Conservation (phyloP, 1,140 invertebrate species). For the Leucophenga varia region DNA sequence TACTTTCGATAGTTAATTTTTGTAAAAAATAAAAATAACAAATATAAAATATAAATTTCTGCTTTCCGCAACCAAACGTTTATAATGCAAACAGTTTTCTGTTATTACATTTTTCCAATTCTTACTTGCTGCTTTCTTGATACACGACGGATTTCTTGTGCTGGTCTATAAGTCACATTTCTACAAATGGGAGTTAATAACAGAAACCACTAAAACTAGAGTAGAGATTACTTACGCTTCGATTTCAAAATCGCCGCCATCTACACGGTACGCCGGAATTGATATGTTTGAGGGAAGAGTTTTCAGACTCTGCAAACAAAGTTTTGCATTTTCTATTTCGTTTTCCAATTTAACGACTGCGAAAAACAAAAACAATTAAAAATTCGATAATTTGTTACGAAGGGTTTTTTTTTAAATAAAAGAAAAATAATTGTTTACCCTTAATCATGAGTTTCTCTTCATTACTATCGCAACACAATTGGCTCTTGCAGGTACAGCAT, state of each 20-base stretch:
- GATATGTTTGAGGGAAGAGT: conserved; percentile 25
- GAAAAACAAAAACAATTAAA: background rate
- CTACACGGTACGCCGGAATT: conserved; percentile 15
- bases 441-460: conserved; percentile 25
- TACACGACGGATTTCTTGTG: too few species aligned
- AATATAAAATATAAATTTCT: too few species aligned
- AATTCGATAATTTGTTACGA: too few species aligned
- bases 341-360: conserved; percentile 30
- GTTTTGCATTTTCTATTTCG: conserved; percentile 31
- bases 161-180: too few species aligned
- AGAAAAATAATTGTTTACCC: conserved; percentile 16
- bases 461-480: conserved; percentile 28
- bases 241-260: conserved; percentile 11
- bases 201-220: background rate
- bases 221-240: conserved; percentile 12
- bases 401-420: background rate
- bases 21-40: too few species aligned
- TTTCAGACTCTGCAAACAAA: conserved; percentile 24
- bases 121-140: too few species aligned
- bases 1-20: too few species aligned
- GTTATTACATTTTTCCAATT: too few species aligned
- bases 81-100: too few species aligned
- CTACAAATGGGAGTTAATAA: too few species aligned
- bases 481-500: conserved; percentile 34
- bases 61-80: too few species aligned